These are phyloP conservation scores for Panthera leo DNA, from an alignment of 2,113 vertebrate genomes.

Conservation along the genomic window DNA sequence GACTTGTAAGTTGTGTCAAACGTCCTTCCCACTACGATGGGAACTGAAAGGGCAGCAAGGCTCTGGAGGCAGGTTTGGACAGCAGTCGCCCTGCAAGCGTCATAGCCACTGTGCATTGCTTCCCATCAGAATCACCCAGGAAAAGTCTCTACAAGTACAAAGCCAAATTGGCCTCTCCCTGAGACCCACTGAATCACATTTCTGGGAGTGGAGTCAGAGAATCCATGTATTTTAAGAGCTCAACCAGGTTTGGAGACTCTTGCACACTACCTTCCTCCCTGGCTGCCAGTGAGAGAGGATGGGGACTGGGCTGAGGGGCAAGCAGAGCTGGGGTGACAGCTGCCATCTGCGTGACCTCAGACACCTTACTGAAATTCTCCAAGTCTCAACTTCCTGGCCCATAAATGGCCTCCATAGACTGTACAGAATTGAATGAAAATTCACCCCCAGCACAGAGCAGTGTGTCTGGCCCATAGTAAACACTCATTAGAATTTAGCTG, in stretches of 20 bases:
- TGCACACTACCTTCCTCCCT: fast-evolving
- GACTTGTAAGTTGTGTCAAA: too few relatives aligned
- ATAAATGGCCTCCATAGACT: background rate
- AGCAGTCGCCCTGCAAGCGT: background rate
- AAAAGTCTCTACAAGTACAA: background rate
- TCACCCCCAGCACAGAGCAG: background rate
- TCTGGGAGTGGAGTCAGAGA: background rate
- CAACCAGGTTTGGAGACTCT: background rate
- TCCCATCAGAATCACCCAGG: background rate
- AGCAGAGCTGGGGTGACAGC: background rate
- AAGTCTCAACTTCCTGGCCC: background rate
- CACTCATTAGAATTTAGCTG: background rate
- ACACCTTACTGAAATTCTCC: background rate
- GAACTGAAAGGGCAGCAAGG: background rate
- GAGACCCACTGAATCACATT: background rate
- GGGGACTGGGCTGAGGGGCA: background rate
- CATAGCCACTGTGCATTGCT: too few relatives aligned
- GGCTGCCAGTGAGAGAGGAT: too few relatives aligned
- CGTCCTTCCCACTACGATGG: background rate
- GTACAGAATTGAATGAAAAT: background rate
- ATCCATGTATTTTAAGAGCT: background rate
- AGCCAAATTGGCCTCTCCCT: background rate
- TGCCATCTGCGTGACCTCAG: background rate
- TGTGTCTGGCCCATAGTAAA: background rate
- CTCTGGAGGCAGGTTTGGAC: background rate